Base-by-base conservation (phyloP, 2,888 invertebrate genomes). In the Hyalella azteca region DNA sequence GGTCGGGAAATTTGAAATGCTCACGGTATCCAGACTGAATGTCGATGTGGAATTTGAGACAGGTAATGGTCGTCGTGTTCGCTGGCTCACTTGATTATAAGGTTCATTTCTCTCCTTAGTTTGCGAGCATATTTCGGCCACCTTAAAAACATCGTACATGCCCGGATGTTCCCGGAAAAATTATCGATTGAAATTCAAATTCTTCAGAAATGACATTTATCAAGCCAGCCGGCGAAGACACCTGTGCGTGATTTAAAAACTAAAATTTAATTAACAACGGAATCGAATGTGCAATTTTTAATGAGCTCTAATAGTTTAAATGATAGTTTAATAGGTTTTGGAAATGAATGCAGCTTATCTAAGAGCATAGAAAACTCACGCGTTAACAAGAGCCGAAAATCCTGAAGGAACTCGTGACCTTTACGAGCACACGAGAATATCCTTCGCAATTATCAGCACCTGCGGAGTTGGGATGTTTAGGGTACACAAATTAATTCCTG, bases 61-160 rank as follows among this genome's bases (percentile, higher is more conserved):
- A 11, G 29, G 54, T 54, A 54, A 54, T 54, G 29, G 54, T 54
- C 54, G 29, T 54, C 54, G 54, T 54, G 54, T 54, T 54, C 29
- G 54, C 29, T 54, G 54, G 26, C 54, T 54, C 26, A 26, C 26
- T 54, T 54, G 5, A 54, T 54, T 54, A 54, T 54, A 7, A 29
- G 29, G 29, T 54, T 54, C 54, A 54, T 26, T 54, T 54, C 54
- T 50, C 50, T 54, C 54, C 13, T 54, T 22, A 29, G 9, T 26
- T 26, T 26, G 54, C 29, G 26, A 9, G 29, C 26, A 4, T 54
- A 54, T 54, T 22, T 9, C 26, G 54, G 22, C 19, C 26, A 26
- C 2, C 22, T 54, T 22, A 13, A 4, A n/a, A n/a, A n/a, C n/a
- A n/a, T n/a, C 54, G 1, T 54, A 9, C 7, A 26, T 19, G 54